Evolutionary conservation across 2,888 invertebrate genomes (phyloP), one percentile per base, ranked within the genome.

Genomic region (Maniola hyperantus): DNA sequence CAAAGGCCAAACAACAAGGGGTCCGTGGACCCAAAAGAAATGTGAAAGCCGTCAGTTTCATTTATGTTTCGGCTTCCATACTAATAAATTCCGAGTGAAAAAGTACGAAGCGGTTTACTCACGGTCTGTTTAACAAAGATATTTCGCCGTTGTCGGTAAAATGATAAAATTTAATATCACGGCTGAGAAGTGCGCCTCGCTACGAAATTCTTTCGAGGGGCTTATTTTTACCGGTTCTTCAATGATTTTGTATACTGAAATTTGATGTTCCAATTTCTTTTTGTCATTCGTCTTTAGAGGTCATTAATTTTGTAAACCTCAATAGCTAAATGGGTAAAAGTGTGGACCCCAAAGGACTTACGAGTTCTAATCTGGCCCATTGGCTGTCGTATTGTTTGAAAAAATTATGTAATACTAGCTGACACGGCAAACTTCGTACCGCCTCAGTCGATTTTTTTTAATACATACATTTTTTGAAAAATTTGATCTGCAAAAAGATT

Each of bases 101-200:
- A 83, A 83, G 77, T 83, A 78, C 71, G 72, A 71, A 70, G 67
- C 79, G 77, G 74, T 78, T 77, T 72, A 66, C 73, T 78, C 70
- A 79, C 81, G 83, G 76, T 80, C 83, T 78, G 85, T 80, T 87
- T 76, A 82, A 82, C 87, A 85, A 82, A 84, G 85, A 85, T 83
- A 85, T 85, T 85, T 83, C 76, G 77, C 73, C 76, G 77, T 77
- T 75, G 74, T 76, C 79, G 81, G 81, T 75, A 74, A 76, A 82
- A 84, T 85, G 83, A 83, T 85, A 82, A 86, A 87, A 86, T 87
- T 87, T 88, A 85, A 87, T 87, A 87, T 80, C 80, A 81, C 76
- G 79, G 73, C 57, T 74, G 72, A 71, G 67, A 70, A 73, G 72
- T 69, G 67, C 71, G 59, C 66, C 73, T 73, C 66, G 72, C 72